Percentiles rank a stretch among this genome's conserved stretches.
Conservation (phyloP, 2,113 vertebrate genomes). For the Pongo abelii region DNA sequence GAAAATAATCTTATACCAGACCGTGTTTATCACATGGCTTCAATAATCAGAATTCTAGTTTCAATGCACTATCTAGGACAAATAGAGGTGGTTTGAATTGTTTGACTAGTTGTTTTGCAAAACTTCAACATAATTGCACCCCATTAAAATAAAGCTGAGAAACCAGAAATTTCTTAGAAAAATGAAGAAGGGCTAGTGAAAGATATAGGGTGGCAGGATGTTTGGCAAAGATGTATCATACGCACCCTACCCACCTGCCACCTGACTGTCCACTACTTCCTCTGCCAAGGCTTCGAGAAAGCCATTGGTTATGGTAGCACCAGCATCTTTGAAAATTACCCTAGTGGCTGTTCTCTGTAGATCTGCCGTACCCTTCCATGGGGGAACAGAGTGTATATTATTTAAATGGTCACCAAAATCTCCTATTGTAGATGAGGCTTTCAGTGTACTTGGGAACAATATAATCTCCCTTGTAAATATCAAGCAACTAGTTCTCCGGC, state of each 20-base stretch:
- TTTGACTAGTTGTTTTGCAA: not conserved
- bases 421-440: not conserved
- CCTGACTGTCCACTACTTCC: not conserved
- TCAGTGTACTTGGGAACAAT: too few species aligned
- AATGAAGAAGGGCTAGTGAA: not conserved
- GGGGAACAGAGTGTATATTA: too few species aligned
- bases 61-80: not conserved
- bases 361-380: accelerated
- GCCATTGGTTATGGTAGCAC: not conserved
- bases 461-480: not conserved
- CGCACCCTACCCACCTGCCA: accelerated
- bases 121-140: not conserved
- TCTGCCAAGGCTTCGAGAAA: not conserved
- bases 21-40: not conserved
- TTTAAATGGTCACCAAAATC: not conserved
- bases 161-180: not conserved
- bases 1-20: not conserved
- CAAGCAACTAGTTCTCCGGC: not conserved
- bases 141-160: not conserved
- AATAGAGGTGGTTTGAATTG: not conserved
- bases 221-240: not conserved
- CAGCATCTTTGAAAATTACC: too few species aligned
- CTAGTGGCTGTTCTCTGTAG: not conserved
- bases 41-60: not conserved
- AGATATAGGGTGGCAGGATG: not conserved